Evolutionary conservation across 2,797 vertebrate genomes (phyloP), one percentile per base, ranked within the genome.

Genomic region (Acrocephalus scirpaceus): DNA sequence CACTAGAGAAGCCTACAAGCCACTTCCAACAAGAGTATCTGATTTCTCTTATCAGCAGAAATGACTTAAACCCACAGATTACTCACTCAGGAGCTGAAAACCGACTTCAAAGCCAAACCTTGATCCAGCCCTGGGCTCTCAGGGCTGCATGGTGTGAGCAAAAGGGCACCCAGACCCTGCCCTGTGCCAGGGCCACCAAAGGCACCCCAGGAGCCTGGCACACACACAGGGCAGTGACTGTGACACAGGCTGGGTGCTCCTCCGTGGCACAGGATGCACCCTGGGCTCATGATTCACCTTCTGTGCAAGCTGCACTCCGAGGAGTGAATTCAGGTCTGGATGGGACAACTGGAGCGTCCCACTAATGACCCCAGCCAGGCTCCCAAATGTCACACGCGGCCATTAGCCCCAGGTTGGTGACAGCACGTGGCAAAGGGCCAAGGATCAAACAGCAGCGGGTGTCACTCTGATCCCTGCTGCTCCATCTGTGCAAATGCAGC

Each of bases 151-250:
- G 50, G 90, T 3, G 45, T 0, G 4, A 38, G 75, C 47, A 3
- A 3, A 51, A 42, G 36, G 56, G 62, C 50, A 7, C 44, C 34
- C 14, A 1, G 61, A 2, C 61, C 4, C 4, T 27, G 76, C 45
- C 1, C 2, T 0, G 29, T 14, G 16, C 32, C 30, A 16, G 29
- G 44, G 10, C 21, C 21, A 64, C 34, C 23, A 3, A 17, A 48
- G 83, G 32, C 53, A 2, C 29, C 10, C 30, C 10, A 14, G 44
- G 9, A 30, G 25, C 36, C 27, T 0, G 27, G 48, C 54, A 25
- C 53, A 4, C 21, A 1, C 0, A 5, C 14, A 9, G 54, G 53
- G 9, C 19, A 21, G 42, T 0, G 0, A 11, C 51, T 1, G 11
- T 7, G 44, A 29, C 40, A 21, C 3, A 1, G 7, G 15, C 9